These are phyloP conservation scores for Temnopleurus reevesii DNA, from an alignment of 53 echinoderm and acorn worm species.

Conservation along the genomic window DNA sequence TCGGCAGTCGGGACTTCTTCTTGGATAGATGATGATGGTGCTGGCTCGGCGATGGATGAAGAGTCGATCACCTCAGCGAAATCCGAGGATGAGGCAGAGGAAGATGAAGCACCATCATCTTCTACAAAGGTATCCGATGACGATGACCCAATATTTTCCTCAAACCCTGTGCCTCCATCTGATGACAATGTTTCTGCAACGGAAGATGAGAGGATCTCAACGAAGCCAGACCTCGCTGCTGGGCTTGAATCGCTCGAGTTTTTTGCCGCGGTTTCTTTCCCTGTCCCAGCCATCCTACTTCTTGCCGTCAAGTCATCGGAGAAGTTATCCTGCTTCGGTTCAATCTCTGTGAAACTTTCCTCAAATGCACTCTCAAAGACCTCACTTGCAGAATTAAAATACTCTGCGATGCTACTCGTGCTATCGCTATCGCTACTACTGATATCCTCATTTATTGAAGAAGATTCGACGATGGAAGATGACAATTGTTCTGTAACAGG, in stretches of 20 bases:
- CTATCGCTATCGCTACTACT: no score
- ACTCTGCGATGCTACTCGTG: slow-evolving; percentile 17
- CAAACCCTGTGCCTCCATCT: neutral
- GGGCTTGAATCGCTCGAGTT: neutral
- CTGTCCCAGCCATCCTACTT: neutral
- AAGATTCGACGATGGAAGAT: neutral
- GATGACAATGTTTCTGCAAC: neutral
- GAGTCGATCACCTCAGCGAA: neutral
- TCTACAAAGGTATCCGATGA: neutral
- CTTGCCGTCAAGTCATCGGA: neutral
- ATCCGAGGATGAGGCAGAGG: neutral
- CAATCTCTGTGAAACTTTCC: neutral
- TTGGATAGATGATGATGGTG: slow-evolving; percentile 22
- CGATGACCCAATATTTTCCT: neutral
- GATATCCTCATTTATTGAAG: neutral
- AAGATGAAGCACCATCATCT: neutral
- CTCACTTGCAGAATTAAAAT: neutral
- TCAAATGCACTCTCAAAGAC: slow-evolving; percentile 23
- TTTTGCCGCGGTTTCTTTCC: neutral
- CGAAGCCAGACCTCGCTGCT: neutral
- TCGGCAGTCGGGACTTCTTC: slow-evolving; percentile 15
- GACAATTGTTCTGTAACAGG: no score
- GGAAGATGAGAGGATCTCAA: neutral
- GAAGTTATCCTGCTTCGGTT: neutral
- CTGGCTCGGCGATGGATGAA: neutral